Evolutionary conservation across 2,113 vertebrate genomes (phyloP).

Genomic region (Trachemys scripta): DNA sequence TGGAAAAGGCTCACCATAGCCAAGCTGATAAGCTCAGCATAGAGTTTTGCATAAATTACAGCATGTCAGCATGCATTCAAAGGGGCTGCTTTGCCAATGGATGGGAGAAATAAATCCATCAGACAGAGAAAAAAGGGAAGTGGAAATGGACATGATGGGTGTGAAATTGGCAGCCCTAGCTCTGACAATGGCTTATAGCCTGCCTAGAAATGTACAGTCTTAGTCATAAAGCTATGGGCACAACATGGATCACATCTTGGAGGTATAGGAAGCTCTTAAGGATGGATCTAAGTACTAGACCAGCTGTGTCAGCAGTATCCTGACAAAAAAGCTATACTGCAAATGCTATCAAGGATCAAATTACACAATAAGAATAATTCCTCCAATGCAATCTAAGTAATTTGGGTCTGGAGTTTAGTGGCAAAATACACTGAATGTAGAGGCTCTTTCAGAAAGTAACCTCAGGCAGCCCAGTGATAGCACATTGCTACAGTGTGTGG

Average conservation of each 20-base stretch:
- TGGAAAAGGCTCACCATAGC: background rate
- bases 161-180: background rate
- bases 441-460: background rate
- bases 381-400: background rate
- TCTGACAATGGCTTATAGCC: background rate
- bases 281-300: background rate
- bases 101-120: background rate
- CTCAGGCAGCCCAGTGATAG: accelerated
- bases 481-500: background rate
- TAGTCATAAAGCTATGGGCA: background rate
- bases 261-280: background rate
- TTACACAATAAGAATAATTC: background rate
- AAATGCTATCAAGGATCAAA: background rate
- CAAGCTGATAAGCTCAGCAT: background rate
- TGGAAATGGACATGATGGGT: background rate
- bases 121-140: background rate
- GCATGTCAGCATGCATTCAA: background rate
- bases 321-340: background rate
- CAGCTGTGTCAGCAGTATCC: background rate
- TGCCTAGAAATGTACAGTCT: background rate
- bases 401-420: background rate
- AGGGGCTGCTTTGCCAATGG: background rate
- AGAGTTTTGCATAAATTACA: constrained; percentile 37
- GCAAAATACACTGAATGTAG: background rate
- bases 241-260: accelerated